Conservation (phyloP, 2,888 invertebrate species). For the Drosophila neutralis region DNA sequence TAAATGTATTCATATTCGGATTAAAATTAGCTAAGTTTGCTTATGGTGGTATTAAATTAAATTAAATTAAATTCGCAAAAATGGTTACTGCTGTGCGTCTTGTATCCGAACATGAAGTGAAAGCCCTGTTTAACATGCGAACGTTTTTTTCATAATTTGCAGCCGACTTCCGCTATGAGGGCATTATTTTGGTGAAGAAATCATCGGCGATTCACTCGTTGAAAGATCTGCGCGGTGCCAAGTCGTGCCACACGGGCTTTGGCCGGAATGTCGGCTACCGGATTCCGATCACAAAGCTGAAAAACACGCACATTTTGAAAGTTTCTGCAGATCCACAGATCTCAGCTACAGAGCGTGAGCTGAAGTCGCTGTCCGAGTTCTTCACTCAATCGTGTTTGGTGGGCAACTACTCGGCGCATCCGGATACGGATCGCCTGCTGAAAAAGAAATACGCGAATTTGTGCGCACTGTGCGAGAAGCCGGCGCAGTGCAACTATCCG, state of each 20-base stretch:
- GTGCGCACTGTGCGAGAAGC: slow-evolving; percentile 91
- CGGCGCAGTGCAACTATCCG: slow-evolving; percentile 91
- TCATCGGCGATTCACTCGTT: slow-evolving; percentile 89
- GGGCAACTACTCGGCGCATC: slow-evolving; percentile 92
- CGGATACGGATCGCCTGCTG: slow-evolving; percentile 88
- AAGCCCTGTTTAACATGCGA: neutral
- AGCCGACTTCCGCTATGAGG: slow-evolving; percentile 92
- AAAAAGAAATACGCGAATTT: slow-evolving; percentile 91
- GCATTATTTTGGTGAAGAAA: slow-evolving; percentile 92
- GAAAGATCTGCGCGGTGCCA: slow-evolving; percentile 90
- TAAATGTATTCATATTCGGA: neutral
- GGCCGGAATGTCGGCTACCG: slow-evolving; percentile 96
- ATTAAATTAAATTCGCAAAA: neutral
- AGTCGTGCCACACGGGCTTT: slow-evolving; percentile 94
- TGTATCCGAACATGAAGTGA: neutral
- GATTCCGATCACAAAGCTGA: slow-evolving; percentile 91
- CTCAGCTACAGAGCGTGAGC: slow-evolving; percentile 89
- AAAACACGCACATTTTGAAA: slow-evolving; percentile 87
- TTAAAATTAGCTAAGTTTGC: neutral
- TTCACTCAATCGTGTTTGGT: slow-evolving; percentile 94
- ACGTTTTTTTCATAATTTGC: slow-evolving; percentile 20
- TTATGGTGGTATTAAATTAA: neutral
- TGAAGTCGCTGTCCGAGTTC: slow-evolving; percentile 91
- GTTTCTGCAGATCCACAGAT: slow-evolving; percentile 82
- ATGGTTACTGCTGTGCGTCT: neutral